Evolutionary conservation across 2,888 invertebrate genomes (phyloP), one percentile per base, ranked within the genome.

Genomic region (Calliopum simillimum): DNA sequence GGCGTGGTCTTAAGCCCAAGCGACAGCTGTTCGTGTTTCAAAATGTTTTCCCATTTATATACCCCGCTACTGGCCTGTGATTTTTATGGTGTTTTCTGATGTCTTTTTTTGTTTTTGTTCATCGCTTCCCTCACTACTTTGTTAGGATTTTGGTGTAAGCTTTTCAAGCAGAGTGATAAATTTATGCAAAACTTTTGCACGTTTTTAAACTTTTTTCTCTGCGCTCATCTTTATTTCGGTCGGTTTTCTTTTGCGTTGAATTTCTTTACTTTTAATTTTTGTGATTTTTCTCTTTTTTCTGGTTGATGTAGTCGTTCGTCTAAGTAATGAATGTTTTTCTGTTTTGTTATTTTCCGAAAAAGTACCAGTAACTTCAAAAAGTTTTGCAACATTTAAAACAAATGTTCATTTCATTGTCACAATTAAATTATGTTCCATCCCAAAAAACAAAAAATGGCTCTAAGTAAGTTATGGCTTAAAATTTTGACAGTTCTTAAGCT

Each of bases 131-230:
- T n/a, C n/a, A 59, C 33, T 33, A 33, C 33, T 33, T 33, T 33
- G 21, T 12, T 16, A 16, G 53, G 23, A 23, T 53, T 21, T 53
- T 53, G 21, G 19, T 53, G 53, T 23, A 53, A 53, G 23, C 53
- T 23, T 53, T 19, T 11, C 43, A 19, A 19, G 19, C 44, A 11
- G 33, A 43, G 59, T 13, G n/a, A 63, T 63, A 63, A 63, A 33
- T 63, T 63, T 49, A 53, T 53, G 43, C 64, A 64, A 53, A 64
- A 64, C 51, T 64, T 64, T 33, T 64, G 16, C 64, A 64, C 41
- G 51, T 53, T 64, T 64, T 53, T 64, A 64, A 53, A 53, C 23
- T 53, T 53, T 53, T 21, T 53, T 19, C 16, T 49, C 11, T 6
- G 49, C 12, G 23, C 53, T 23, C 53, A 23, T 53, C 53, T 63